Conservation (phyloP, 2,113 vertebrate species). For the Tragelaphus scriptus region DNA sequence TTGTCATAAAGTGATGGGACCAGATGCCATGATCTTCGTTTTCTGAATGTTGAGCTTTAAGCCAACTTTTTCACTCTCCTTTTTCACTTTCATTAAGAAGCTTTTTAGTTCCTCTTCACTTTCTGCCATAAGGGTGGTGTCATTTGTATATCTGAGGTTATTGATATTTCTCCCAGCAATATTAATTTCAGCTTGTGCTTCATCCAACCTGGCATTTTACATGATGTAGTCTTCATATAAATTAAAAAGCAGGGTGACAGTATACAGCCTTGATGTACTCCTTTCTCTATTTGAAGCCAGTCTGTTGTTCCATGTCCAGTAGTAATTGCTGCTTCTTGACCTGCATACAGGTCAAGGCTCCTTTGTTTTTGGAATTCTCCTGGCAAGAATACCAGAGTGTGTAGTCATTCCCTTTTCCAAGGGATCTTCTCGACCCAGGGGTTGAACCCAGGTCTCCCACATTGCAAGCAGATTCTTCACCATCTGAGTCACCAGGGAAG, state of each 20-base stretch:
- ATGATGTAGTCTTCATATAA: background rate
- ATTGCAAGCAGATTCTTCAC: background rate
- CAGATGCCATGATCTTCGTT: background rate
- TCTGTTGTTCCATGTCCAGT: background rate
- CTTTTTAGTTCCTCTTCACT: background rate
- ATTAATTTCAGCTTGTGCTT: background rate
- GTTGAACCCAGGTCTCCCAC: background rate
- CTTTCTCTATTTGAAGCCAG: background rate
- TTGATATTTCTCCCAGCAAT: background rate
- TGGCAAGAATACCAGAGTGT: background rate
- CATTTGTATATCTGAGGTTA: background rate
- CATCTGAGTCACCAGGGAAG: background rate
- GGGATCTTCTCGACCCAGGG: background rate
- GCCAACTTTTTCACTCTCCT: background rate
- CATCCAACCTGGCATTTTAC: background rate
- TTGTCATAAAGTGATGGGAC: background rate
- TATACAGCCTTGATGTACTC: background rate
- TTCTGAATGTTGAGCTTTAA: background rate
- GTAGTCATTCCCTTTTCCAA: background rate
- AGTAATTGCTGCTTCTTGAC: background rate
- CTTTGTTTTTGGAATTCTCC: background rate
- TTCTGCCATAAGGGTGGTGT: background rate
- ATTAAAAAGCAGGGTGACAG: background rate
- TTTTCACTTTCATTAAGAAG: background rate
- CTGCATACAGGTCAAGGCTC: background rate